Base-by-base conservation (phyloP, 53 echinoderm and acorn worm species). In the Zoroaster sp. region DNA sequence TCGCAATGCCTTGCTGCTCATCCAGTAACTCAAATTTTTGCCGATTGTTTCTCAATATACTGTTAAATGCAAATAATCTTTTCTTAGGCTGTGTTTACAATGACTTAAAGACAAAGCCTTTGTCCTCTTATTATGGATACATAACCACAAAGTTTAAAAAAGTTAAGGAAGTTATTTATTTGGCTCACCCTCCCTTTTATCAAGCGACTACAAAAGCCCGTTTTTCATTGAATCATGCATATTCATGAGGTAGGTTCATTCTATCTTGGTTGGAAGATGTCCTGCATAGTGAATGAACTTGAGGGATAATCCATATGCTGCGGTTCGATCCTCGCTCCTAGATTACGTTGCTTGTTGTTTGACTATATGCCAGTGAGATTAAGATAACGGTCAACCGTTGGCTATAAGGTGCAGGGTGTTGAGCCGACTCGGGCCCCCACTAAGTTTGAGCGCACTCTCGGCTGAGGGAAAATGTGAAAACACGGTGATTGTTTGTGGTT, bases 331-430 rank as follows among this genome's bases (percentile, higher is more conserved):
- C 80, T 66, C 81, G 14, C 40, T 31, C 28, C 1, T 13, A 30
- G 17, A 3, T 65, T 4, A 8, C 10, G 40, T 21, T 67, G 41
- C 28, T 28, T 75, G 28, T 3, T 40, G 1, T 11, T 75, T 45
- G 45, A 46, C 47, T 30, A 45, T 32, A 23, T n/a, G 45, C 32
- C 30, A 33, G 47, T 81, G 28, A 67, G 81, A 39, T 81, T 42
- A 66, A 81, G 81, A 81, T 81, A 81, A 81, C 81, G 81, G 81
- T 66, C 42, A 15, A 67, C 66, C 81, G 81, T 67, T 81, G 12
- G 44, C 41, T 9, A 66, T n/a, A 12, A 55, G 36, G 12, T 35
- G 39, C 46, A 11, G 36, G 76, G 25, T 1, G 17, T 45, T 23
- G 36, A 28, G 11, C 25, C 0, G 36, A 28, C 36, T 69, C 69